phyloP scores from a whole-genome alignment of 2,113 vertebrate genomes.

The Siniperca chuatsi region DNA sequence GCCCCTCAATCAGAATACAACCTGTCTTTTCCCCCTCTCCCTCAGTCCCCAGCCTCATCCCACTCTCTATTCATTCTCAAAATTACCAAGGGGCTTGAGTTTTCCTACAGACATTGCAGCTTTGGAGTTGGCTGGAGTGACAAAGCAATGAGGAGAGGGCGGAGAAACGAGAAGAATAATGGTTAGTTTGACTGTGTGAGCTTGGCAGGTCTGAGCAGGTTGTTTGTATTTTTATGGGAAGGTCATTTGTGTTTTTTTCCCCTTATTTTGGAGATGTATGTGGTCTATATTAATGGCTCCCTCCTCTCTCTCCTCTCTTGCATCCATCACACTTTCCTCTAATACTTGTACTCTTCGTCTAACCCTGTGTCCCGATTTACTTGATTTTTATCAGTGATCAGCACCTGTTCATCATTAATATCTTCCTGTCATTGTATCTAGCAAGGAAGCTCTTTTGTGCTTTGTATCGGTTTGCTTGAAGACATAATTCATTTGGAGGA shows the following conservation, averaged over 20 bases:
- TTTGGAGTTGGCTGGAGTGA: constrained; percentile 42
- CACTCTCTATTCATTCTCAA: constrained; percentile 58
- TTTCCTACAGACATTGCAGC: constrained; percentile 52
- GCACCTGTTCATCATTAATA: constrained; percentile 19
- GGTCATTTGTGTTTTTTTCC: constrained; percentile 3
- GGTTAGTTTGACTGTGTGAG: constrained; percentile 46
- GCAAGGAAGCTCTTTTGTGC: not conserved
- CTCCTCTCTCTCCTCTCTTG: not conserved
- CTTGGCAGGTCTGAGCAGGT: constrained; percentile 36
- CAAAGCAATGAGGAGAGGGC: constrained; percentile 39
- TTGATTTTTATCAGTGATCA: not conserved
- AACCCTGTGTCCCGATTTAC: not conserved
- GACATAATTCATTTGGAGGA: constrained; percentile 53
- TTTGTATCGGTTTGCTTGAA: constrained; percentile 45
- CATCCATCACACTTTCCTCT: constrained; percentile 21
- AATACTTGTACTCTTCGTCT: constrained; percentile 16
- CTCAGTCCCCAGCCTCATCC: constrained; percentile 32
- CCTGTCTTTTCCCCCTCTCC: constrained; percentile 35
- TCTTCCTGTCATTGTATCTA: constrained; percentile 13
- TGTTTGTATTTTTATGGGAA: constrained; percentile 28
- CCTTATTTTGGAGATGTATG: constrained; percentile 13
- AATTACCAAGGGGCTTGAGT: constrained; percentile 58
- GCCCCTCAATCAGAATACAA: constrained; percentile 57
- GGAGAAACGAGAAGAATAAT: constrained; percentile 31
- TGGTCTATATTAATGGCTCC: constrained; percentile 4